These are phyloP conservation scores for Dasypolia templi DNA, from an alignment of 2,888 invertebrate species.

Conservation along the genomic window DNA sequence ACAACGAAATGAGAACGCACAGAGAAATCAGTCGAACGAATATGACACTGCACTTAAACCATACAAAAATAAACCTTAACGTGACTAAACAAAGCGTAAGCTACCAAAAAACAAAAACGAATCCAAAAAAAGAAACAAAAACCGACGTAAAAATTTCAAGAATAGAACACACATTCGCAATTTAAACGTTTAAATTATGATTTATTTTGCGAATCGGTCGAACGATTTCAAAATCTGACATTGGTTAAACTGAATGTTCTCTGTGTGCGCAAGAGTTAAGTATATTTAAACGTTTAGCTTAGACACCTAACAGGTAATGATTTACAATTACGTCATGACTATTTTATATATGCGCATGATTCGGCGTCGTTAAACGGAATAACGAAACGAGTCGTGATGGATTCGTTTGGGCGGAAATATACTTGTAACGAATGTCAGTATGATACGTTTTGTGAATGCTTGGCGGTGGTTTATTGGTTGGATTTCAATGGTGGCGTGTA, in stretches of 20 bases:
- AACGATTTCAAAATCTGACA: slow-evolving; percentile 52
- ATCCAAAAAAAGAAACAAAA: slow-evolving; percentile 39
- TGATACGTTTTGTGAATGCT: slow-evolving; percentile 9
- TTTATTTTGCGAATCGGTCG: slow-evolving; percentile 38
- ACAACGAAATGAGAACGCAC: slow-evolving; percentile 48
- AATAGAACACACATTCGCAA: slow-evolving; percentile 51
- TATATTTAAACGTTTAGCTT: slow-evolving; percentile 37
- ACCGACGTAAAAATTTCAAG: slow-evolving; percentile 9
- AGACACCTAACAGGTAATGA: slow-evolving; percentile 50
- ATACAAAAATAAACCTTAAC: slow-evolving; percentile 28
- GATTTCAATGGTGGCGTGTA: neutral
- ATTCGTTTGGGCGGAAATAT: slow-evolving; percentile 54
- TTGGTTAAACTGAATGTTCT: slow-evolving; percentile 45
- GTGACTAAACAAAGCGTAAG: neutral
- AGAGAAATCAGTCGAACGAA: slow-evolving; percentile 28
- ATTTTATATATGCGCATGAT: slow-evolving; percentile 61
- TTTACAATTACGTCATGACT: slow-evolving; percentile 56
- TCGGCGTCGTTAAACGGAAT: slow-evolving; percentile 68
- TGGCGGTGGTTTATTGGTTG: slow-evolving; percentile 27
- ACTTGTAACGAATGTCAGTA: slow-evolving; percentile 4
- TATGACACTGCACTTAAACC: slow-evolving; percentile 13
- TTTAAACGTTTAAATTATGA: slow-evolving; percentile 37
- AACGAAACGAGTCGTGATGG: slow-evolving; percentile 63
- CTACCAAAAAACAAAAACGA: neutral
- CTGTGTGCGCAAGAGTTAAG: slow-evolving; percentile 35